Evolutionary conservation across 2,797 vertebrate genomes (phyloP).

Genomic region (Chaunax sp.): DNA sequence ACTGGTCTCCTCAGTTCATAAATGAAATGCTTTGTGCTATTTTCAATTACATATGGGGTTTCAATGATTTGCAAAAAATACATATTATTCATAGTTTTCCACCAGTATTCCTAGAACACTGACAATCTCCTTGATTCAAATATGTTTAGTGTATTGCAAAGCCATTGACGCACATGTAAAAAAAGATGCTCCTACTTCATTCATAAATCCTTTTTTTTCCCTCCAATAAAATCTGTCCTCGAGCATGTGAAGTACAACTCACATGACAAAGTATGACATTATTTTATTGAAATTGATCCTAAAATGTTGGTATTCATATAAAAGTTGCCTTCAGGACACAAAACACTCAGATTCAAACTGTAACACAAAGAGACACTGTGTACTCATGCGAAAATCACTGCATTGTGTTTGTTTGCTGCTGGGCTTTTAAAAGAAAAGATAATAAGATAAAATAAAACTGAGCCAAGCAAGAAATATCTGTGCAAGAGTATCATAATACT

Average conservation of each 20-base stretch:
- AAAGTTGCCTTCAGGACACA: background rate
- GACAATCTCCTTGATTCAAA: background rate
- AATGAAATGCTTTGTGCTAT: too few relatives aligned
- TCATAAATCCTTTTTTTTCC: background rate
- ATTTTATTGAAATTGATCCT: background rate
- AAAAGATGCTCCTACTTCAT: background rate
- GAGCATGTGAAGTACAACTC: background rate
- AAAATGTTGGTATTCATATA: constrained; percentile 10
- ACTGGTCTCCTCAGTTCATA: too few relatives aligned
- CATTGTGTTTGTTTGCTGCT: constrained; percentile 4
- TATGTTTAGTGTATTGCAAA: background rate
- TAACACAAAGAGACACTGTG: constrained; percentile 9
- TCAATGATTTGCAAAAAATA: too few relatives aligned
- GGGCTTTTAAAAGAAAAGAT: constrained; percentile 17
- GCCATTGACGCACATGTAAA: too few relatives aligned
- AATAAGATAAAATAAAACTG: too few relatives aligned
- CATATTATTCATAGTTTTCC: background rate
- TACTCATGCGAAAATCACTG: constrained; percentile 7
- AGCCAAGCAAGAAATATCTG: constrained; percentile 22
- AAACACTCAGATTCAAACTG: constrained; percentile 9
- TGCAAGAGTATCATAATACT: constrained; percentile 23
- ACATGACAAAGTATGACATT: background rate
- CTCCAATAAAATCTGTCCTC: background rate
- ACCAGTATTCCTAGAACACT: background rate
- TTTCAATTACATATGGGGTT: too few relatives aligned